Base-by-base conservation (phyloP, 2,888 invertebrate species). In the Sesia bembeciformis region DNA sequence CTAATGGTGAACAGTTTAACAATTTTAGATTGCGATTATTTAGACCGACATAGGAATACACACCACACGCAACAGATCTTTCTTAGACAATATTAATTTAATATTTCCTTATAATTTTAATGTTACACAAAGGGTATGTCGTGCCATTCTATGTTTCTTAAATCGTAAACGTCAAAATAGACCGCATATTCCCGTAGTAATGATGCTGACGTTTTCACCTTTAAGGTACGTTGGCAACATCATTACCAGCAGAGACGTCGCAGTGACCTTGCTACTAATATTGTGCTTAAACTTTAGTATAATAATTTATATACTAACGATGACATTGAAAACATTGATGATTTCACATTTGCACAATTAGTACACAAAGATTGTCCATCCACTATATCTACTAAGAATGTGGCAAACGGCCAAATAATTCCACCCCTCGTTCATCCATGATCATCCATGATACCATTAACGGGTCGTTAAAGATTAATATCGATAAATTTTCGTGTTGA, bases 1-100 rank as follows among this genome's bases (percentile, higher is more conserved):
- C 23, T 23, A 23, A 42, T 42, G 7, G 42, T 42, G 5, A 42
- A 42, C 5, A 42, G 42, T 42, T 42, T 6, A 42, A 42, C 42
- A 42, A 5, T 42, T 42, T 6, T 6, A 6, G 5, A 6, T 42
- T 42, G 7, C 42, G 7, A 42, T 42, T 42, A 52, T 40, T 58
- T 60, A 62, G 62, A 65, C 58, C 62, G 62, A 61, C 63, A 64
- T 59, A 57, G 60, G 59, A 64, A 65, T 64, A 62, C 59, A 65
- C 64, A 66, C 58, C 64, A 70, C 64, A 68, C 60, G 60, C 58
- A 62, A 59, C 56, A 60, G 63, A 58, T 67, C 60, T 65, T 64
- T 64, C 55, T 43, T 46, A 66, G 62, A 60, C 62, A 66, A 63
- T 62, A 58, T 64, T 62, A 58, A 54, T 53, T 58, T 54, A 56